These are phyloP conservation scores for Diarsia brunnea DNA, from an alignment of 2,888 invertebrate genomes.

Conservation along the genomic window DNA sequence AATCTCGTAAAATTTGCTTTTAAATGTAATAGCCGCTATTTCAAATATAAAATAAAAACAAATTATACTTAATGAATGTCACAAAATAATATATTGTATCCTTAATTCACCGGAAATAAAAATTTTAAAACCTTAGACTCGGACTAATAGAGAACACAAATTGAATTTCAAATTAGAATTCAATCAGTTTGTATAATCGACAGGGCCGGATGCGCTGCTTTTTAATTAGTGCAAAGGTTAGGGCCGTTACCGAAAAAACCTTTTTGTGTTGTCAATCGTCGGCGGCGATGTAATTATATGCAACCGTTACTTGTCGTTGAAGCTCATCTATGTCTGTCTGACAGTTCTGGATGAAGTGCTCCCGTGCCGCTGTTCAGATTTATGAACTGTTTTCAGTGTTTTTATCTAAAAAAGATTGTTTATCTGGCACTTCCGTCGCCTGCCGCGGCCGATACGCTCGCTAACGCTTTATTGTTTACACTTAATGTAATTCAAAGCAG, in stretches of 20 bases:
- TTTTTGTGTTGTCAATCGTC: constrained; percentile 73
- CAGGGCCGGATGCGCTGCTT: constrained; percentile 83
- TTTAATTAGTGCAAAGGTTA: constrained; percentile 89
- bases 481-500: constrained; percentile 91
- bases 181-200: constrained; percentile 84
- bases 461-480: constrained; percentile 90
- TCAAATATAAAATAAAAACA: constrained; percentile 70
- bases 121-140: constrained; percentile 79
- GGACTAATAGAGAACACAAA: constrained; percentile 80
- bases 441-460: constrained; percentile 88
- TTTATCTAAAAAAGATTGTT: constrained; percentile 90
- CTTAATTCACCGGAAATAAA: constrained; percentile 84
- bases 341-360: constrained; percentile 84
- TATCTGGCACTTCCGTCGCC: constrained; percentile 90
- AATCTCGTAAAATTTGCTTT: constrained; percentile 71
- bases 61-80: constrained; percentile 80
- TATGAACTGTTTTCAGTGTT: constrained; percentile 88
- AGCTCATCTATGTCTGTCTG: constrained; percentile 72
- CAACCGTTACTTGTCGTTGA: constrained; percentile 65
- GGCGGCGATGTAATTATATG: constrained; percentile 73
- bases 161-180: constrained; percentile 87
- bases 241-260: constrained; percentile 77
- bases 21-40: constrained; percentile 69
- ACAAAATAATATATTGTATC: constrained; percentile 75
- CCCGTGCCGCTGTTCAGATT: constrained; percentile 83